Conservation (phyloP, 2,888 invertebrate genomes). For the Drosophila conformis region DNA sequence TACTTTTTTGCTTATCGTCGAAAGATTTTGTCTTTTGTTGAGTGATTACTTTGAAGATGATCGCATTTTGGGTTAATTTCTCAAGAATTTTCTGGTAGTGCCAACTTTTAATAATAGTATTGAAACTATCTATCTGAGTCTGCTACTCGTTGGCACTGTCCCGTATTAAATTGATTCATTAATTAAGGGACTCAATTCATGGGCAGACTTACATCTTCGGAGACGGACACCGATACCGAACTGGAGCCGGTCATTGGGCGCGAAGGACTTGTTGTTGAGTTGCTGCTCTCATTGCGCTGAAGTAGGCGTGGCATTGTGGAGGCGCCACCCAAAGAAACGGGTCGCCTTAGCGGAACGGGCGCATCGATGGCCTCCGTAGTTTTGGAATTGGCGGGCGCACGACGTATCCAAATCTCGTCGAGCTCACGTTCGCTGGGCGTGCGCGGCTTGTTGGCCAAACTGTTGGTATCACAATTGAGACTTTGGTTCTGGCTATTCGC, state of each 20-base stretch:
- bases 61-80: neutral
- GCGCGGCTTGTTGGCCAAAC: constrained; percentile 58
- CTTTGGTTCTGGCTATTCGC: constrained; percentile 57
- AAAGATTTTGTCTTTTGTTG: neutral
- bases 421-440: constrained; percentile 71
- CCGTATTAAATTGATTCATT: neutral
- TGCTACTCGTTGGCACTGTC: too few relatives aligned
- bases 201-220: constrained; percentile 81
- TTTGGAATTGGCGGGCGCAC: constrained; percentile 39
- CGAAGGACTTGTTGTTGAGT: constrained; percentile 75
- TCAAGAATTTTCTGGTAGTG: neutral
- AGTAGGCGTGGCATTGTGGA: constrained; percentile 66
- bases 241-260: constrained; percentile 61
- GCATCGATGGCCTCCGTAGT: neutral
- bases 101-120: neutral
- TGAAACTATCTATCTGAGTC: neutral
- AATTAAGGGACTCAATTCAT: fast-evolving
- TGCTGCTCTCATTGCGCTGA: constrained; percentile 68
- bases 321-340: constrained; percentile 51
- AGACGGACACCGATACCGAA: constrained; percentile 65
- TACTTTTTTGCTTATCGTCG: neutral
- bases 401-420: constrained; percentile 83
- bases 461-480: constrained; percentile 79
- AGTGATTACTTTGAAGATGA: constrained; percentile 3
- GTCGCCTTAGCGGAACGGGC: constrained; percentile 26